Evolutionary conservation across 2,888 invertebrate genomes (phyloP).

Genomic region (Dicyrtoma fusca): DNA sequence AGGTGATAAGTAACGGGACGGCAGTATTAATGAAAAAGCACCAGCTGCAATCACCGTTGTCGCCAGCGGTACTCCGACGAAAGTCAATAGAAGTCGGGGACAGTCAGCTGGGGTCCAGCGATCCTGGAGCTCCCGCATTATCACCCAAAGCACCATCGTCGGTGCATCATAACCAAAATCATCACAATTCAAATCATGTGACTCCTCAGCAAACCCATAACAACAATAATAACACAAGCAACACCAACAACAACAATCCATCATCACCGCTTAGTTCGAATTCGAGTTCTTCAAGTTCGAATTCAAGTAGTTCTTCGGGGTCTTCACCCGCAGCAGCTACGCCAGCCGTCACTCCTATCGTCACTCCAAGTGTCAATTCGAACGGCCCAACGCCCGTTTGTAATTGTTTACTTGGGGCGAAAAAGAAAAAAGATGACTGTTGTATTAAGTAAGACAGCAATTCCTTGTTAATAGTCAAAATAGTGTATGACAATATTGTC

Average conservation of each 20-base stretch:
- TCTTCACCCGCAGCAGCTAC: conserved; percentile 36
- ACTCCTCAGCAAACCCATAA: conserved; percentile 32
- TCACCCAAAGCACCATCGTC: conserved; percentile 38
- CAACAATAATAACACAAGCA: conserved; percentile 33
- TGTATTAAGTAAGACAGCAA: conserved; percentile 48
- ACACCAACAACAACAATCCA: conserved; percentile 12
- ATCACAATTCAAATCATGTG: conserved; percentile 50
- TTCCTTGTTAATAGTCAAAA: background rate
- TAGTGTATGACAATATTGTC: background rate
- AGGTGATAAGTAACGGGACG: conserved; percentile 55
- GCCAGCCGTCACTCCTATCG: conserved; percentile 9
- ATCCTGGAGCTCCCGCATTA: conserved; percentile 29
- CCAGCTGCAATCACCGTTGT: conserved; percentile 35
- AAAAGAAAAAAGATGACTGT: conserved; percentile 56
- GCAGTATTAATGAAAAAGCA: conserved; percentile 55
- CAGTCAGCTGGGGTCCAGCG: conserved; percentile 27
- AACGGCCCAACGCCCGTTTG: conserved; percentile 41
- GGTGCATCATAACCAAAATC: conserved; percentile 46
- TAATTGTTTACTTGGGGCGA: conserved; percentile 38
- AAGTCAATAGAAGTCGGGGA: conserved; percentile 54
- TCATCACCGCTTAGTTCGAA: conserved; percentile 14
- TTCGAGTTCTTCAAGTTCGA: conserved; percentile 43
- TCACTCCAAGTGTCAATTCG: conserved; percentile 33
- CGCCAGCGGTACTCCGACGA: conserved; percentile 47
- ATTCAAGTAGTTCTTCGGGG: conserved; percentile 15